These are phyloP conservation scores for Ormyrus nitidulus DNA, from an alignment of 2,888 invertebrate species.

Conservation along the genomic window DNA sequence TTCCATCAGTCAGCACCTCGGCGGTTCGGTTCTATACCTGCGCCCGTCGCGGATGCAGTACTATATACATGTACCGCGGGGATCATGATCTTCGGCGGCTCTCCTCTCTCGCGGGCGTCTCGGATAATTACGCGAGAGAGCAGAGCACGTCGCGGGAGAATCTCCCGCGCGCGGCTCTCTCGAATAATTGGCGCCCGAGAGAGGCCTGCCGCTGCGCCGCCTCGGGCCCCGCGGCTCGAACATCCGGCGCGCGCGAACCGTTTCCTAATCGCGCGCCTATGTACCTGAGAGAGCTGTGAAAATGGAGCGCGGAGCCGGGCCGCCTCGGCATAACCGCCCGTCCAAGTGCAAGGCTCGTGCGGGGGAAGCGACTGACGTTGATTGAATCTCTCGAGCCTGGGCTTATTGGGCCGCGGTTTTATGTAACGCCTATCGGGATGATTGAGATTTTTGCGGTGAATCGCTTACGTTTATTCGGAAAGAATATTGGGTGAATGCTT, in stretches of 20 bases:
- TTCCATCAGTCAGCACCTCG: too few species aligned
- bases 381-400: not conserved
- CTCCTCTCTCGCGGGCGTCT: too few species aligned
- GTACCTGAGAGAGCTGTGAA: not conserved
- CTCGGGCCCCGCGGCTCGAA: constrained; percentile 4
- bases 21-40: too few species aligned
- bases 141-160: constrained; percentile 12
- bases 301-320: constrained; percentile 9
- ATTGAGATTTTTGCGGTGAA: too few species aligned
- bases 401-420: too few species aligned
- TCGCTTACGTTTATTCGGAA: too few species aligned
- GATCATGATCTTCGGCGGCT: constrained; percentile 9
- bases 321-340: not conserved
- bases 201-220: not conserved
- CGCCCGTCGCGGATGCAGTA: too few species aligned
- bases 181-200: constrained; percentile 32
- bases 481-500: too few species aligned
- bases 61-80: too few species aligned
- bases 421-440: too few species aligned
- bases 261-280: constrained; percentile 13
- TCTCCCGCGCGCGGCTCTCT: not conserved
- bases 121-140: too few species aligned
- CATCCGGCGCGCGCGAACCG: not conserved
- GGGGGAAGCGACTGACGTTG: not conserved
- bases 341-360: not conserved